These are phyloP conservation scores for Eulemur rubriventer DNA, from an alignment of 2,797 vertebrate genomes.

Conservation along the genomic window DNA sequence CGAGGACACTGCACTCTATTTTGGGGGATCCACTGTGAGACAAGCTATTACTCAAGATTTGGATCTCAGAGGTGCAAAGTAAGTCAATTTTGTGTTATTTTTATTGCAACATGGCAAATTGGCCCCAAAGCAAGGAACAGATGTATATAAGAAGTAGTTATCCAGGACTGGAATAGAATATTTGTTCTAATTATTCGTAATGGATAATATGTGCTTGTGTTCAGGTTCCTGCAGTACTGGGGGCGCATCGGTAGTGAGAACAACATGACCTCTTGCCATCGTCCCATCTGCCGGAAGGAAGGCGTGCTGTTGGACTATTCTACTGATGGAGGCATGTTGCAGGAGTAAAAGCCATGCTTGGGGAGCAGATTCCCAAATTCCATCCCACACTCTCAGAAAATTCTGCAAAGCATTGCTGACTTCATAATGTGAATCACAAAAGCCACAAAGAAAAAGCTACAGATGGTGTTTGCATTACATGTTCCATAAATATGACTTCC, in stretches of 20 bases:
- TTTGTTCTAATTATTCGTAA: conserved; percentile 11
- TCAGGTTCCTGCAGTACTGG: conserved; percentile 99
- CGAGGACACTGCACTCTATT: conserved; percentile 96
- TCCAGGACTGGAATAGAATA: not conserved
- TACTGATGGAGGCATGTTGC: conserved; percentile 92
- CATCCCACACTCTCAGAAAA: not conserved
- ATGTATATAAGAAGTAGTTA: not conserved
- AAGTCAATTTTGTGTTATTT: conserved; percentile 75
- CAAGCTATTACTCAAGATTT: conserved; percentile 96
- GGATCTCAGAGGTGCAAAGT: conserved; percentile 98
- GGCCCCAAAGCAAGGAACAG: not conserved
- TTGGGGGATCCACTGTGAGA: conserved; percentile 93
- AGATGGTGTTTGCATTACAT: not conserved
- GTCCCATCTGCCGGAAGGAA: conserved; percentile 95
- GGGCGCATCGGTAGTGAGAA: conserved; percentile 97
- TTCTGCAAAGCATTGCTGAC: not conserved
- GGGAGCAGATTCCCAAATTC: not conserved
- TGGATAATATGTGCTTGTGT: conserved; percentile 15
- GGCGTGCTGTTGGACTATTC: conserved; percentile 97
- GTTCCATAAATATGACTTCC: not conserved
- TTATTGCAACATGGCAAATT: not conserved
- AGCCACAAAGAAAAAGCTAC: not conserved
- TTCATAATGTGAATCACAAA: not conserved
- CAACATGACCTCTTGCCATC: conserved; percentile 96
- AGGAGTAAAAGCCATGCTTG: not conserved